Evolutionary conservation across 2,113 vertebrate species (phyloP), one percentile per base, ranked within the genome.

Genomic region (Apodemus sylvaticus): DNA sequence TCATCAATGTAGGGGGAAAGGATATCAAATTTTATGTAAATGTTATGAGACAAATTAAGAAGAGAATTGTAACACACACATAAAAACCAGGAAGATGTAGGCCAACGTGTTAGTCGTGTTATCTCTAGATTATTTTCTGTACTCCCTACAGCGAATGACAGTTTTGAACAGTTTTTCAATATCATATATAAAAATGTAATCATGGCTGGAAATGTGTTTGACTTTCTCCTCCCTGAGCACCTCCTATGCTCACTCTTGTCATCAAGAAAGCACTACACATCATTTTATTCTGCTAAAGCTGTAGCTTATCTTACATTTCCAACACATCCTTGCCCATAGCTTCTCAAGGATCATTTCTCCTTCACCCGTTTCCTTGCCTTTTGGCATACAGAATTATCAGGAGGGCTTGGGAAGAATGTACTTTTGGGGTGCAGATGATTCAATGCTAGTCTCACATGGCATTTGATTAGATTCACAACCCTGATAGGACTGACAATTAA

Each of bases 21-120:
- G 34, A 22, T 70, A 93, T 95, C 93, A 93, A 81, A 81, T 85
- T 88, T 96, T 88, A 76, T 85, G 77, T 96, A 90, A 91, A 92
- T 34, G 74, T 88, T 55, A 77, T 90, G 89, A 73, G 53, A 81
- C 16, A 94, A 96, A 94, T 74, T 90, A 9, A 92, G 95, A 90
- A 90, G 19, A 90, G 12, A 91, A 96, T 77, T 2, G 39, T 70
- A 90, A 71, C 60, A 11, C 39, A 51, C 39, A 42, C 6, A 77
- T 92, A 85, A 79, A 95, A 92, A 82, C 17, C 51, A 77, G 64
- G n/a, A 95, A 31, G 17, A 51, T 77, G 9, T 62, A 77, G 7
- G 82, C 76, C 42, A 82, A 88, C 90, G 82, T 79, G 58, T 89
- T 76, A 95, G 70, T 36, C 81, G 51, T 66, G 12, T 51, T 96